phyloP scores from a whole-genome alignment of 2,113 vertebrate genomes.

The Trachemys scripta region DNA sequence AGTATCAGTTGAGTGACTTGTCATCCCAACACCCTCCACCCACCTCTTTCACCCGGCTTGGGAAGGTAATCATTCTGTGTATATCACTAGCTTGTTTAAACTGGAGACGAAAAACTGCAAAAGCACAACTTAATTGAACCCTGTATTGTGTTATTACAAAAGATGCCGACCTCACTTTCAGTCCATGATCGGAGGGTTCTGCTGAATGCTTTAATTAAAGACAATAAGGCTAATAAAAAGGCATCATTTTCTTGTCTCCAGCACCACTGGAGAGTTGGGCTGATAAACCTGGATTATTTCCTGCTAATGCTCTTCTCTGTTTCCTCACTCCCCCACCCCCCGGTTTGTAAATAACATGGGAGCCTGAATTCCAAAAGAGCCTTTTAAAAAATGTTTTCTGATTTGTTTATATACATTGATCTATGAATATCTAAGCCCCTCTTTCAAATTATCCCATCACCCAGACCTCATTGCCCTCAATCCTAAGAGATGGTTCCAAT shows the following conservation, averaged over 20 bases:
- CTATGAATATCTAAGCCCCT: conserved; percentile 5
- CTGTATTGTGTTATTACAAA: conserved; percentile 77
- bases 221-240: conserved; percentile 82
- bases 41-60: not conserved
- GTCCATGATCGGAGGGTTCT: conserved; percentile 76
- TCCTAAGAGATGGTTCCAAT: not conserved
- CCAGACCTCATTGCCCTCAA: not conserved
- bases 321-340: conserved; percentile 52
- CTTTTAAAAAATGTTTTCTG: conserved; percentile 20
- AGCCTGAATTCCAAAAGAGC: conserved; percentile 29
- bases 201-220: conserved; percentile 81
- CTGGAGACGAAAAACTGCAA: conserved; percentile 71
- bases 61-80: conserved; percentile 61
- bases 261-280: conserved; percentile 73
- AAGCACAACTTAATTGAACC: conserved; percentile 78
- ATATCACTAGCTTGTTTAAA: conserved; percentile 72
- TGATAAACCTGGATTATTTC: conserved; percentile 76
- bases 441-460: not conserved
- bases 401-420: not conserved
- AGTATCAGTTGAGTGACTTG: conserved; percentile 38
- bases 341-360: conserved; percentile 73
- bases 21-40: not conserved
- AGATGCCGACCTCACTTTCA: conserved; percentile 71
- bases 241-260: conserved; percentile 78
- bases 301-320: conserved; percentile 71